phyloP scores from a whole-genome alignment of 2,113 vertebrate genomes.

The Cyprinodon brontotheroides region DNA sequence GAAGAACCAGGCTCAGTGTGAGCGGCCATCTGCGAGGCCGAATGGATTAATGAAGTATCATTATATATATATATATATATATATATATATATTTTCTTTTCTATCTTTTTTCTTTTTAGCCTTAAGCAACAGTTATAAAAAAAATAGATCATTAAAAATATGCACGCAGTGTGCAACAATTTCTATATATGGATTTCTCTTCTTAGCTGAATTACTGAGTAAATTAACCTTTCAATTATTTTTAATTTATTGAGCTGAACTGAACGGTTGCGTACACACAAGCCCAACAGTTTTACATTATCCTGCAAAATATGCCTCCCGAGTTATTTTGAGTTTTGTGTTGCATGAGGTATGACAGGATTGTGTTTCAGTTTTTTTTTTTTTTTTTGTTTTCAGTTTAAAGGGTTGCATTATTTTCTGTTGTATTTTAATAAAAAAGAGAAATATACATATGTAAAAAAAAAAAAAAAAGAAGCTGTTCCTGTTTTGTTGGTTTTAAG shows the following conservation, averaged over 20 bases:
- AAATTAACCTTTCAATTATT: background rate
- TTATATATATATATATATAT: too few relatives aligned
- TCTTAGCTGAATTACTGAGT: background rate
- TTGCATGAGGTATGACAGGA: slow-evolving; percentile 85
- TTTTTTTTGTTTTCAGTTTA: slow-evolving; percentile 63
- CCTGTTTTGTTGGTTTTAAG: slow-evolving; percentile 77
- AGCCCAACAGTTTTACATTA: slow-evolving; percentile 69
- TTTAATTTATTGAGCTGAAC: background rate
- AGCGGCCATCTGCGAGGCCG: too few relatives aligned
- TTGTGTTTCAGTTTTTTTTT: slow-evolving; percentile 72
- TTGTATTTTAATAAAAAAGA: slow-evolving; percentile 64
- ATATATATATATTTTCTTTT: too few relatives aligned
- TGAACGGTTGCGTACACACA: slow-evolving; percentile 61
- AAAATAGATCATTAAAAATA: background rate
- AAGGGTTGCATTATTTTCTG: slow-evolving; percentile 71
- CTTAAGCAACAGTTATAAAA: background rate
- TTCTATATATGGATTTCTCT: background rate
- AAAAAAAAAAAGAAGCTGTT: slow-evolving; percentile 62
- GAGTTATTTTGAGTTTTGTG: slow-evolving; percentile 78
- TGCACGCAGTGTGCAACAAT: background rate
- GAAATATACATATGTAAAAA: background rate
- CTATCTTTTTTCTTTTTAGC: background rate
- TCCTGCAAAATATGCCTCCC: slow-evolving; percentile 73
- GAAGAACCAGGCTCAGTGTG: too few relatives aligned
- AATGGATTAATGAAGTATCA: too few relatives aligned